A percentile compares a stretch with the other conserved stretches of the same genome.
Evolutionary conservation across 2,113 vertebrate genomes (phyloP).

Genomic region (Falco punctatus): DNA sequence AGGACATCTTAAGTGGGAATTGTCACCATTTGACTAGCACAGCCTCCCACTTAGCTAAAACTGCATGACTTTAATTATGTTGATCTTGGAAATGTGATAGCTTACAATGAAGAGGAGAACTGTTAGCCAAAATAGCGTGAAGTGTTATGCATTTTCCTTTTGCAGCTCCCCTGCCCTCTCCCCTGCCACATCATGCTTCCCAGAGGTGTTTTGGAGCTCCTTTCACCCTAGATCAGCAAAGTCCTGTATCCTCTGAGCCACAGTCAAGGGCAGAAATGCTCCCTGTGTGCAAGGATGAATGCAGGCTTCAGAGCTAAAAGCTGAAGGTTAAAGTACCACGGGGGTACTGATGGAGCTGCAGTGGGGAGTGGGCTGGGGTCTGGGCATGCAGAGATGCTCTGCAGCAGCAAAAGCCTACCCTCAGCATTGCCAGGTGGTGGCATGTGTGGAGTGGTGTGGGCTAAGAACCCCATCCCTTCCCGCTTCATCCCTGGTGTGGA

Average conservation of each 20-base stretch:
- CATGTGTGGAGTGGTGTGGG: fast-evolving
- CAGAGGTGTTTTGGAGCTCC: background rate
- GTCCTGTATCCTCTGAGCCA: background rate
- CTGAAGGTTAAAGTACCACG: background rate
- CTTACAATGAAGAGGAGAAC: background rate
- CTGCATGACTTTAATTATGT: background rate
- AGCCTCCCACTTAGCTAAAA: slow-evolving; percentile 22
- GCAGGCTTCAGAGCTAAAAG: background rate
- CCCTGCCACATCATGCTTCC: fast-evolving
- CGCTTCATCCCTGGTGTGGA: background rate
- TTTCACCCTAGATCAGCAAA: background rate
- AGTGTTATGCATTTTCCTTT: background rate
- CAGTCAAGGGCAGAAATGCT: background rate
- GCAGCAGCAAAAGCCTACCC: background rate
- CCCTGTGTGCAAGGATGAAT: background rate
- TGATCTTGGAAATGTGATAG: slow-evolving; percentile 10
- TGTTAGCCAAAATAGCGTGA: background rate
- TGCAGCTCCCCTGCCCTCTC: background rate
- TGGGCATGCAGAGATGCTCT: background rate
- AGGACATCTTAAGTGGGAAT: slow-evolving; percentile 22
- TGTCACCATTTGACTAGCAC: background rate
- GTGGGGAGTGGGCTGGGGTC: fast-evolving
- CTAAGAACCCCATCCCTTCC: background rate
- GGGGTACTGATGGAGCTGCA: background rate
- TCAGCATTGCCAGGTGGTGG: fast-evolving